These are phyloP conservation scores for Ptilodon capucinus DNA, from an alignment of 2,888 invertebrate genomes.

Conservation along the genomic window DNA sequence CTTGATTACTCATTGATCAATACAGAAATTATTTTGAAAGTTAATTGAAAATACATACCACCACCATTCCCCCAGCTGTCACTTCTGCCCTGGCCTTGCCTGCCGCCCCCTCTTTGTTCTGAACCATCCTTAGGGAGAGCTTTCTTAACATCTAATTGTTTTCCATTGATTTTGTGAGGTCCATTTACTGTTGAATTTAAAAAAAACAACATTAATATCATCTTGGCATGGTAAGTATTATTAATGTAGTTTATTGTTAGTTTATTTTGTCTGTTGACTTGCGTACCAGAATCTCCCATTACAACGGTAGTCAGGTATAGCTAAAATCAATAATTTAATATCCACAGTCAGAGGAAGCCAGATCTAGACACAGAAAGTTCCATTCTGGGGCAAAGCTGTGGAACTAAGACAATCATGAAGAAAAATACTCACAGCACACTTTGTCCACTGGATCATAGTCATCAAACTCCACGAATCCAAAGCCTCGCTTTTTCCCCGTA, in stretches of 20 bases:
- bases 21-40: background rate
- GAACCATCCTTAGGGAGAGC: slow-evolving; percentile 92
- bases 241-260: background rate
- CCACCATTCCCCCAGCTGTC: slow-evolving; percentile 66
- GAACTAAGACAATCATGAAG: slow-evolving; percentile 15
- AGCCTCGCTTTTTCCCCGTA: slow-evolving; percentile 96
- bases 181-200: slow-evolving; percentile 86
- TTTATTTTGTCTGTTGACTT: slow-evolving; percentile 63
- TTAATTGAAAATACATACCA: slow-evolving; percentile 16
- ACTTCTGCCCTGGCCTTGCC: slow-evolving; percentile 67
- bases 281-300: slow-evolving; percentile 70
- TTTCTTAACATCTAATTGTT: slow-evolving; percentile 96
- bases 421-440: slow-evolving; percentile 91
- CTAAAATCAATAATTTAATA: slow-evolving; percentile 71
- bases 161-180: slow-evolving; percentile 92
- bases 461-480: slow-evolving; percentile 98
- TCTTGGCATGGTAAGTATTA: slow-evolving; percentile 5
- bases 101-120: slow-evolving; percentile 80
- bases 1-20: background rate
- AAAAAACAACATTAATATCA: background rate
- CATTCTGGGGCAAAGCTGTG: slow-evolving; percentile 80
- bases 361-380: slow-evolving; percentile 62
- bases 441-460: slow-evolving; percentile 99
- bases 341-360: slow-evolving; percentile 81
- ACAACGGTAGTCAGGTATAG: slow-evolving; percentile 68